Evolutionary conservation across 1,140 invertebrate species (phyloP).

Genomic region (Archegozetes longisetosus): DNA sequence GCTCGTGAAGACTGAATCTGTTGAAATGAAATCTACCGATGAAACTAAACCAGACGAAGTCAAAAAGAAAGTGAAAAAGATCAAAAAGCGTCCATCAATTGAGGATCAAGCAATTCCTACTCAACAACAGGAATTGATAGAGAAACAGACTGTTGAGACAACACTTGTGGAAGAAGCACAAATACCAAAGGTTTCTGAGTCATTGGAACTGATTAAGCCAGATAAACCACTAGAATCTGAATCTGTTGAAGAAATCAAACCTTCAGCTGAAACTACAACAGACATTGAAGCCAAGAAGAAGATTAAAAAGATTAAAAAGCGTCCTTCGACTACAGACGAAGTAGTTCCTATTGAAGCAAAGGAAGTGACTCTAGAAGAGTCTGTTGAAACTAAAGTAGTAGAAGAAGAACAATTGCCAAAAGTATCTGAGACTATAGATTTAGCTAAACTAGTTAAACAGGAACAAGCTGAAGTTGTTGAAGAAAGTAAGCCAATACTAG

Average conservation of each 20-base stretch:
- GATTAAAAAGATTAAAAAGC: slow-evolving; percentile 11
- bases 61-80: too few relatives aligned
- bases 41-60: too few relatives aligned
- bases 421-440: slow-evolving; percentile 13
- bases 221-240: not conserved
- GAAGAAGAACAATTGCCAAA: not conserved
- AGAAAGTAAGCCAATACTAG: too few relatives aligned
- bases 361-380: slow-evolving; percentile 5
- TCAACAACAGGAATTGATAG: too few relatives aligned
- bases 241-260: slow-evolving; percentile 3
- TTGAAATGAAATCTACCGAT: too few relatives aligned
- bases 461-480: too few relatives aligned
- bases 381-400: not conserved
- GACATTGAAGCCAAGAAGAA: not conserved
- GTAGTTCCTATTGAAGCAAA: slow-evolving; percentile 8
- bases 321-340: slow-evolving; percentile 21
- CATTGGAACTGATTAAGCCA: not conserved
- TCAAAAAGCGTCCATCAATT: too few relatives aligned
- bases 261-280: slow-evolving; percentile 27
- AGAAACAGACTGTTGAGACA: too few relatives aligned
- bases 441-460: slow-evolving; percentile 1
- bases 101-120: too few relatives aligned
- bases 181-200: slow-evolving; percentile 21
- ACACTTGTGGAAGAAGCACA: slow-evolving; percentile 31
- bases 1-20: too few relatives aligned